Evolutionary conservation across 1,140 invertebrate species (phyloP), one percentile per base, ranked within the genome.

Genomic region (Rhagoletis pomonella): DNA sequence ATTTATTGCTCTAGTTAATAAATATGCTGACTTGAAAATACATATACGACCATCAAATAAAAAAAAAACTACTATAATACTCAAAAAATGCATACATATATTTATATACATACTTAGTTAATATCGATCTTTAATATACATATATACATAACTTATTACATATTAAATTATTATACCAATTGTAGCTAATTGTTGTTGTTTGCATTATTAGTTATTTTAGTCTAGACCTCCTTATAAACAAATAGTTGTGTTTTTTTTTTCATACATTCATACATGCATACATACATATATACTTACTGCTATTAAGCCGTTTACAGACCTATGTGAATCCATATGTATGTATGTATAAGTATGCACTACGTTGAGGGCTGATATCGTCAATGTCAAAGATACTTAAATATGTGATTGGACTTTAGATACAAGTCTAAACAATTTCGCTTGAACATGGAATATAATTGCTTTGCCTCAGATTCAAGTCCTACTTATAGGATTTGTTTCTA

Each of bases 111-210:
- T 29, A 81, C 44, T 55, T 81, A 81, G 73, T n/a, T 50, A 17
- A 81, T 81, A 81, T 55, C 44, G 55, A 58, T n/a, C 67, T 47
- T 44, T n/a, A 73, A 12, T 47, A 73, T 42, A 73, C 67, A 73
- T 44, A 73, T 47, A 73, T 42, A 73, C 67, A 73, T 44, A 73
- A 4, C 14, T 73, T 17, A 44, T 73, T 73, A 73, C 12, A 6
- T 44, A 73, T 44, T 73, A 47, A 55, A 55, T 29, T 29, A 67
- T 67, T 29, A 81, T 55, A 55, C 17, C 73, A 81, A 81, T 55
- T 81, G 73, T 81, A 81, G 73, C 17, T 58, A 47, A 81, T 81
- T 19, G 73, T 81, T 50, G 73, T 81, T 81, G 44, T 47, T 55
- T 81, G 73, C 73, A 81, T 81, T 55, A 55, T 55, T 81, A 58